Percentiles rank a stretch among this genome's conserved stretches.
Evolutionary conservation across 1,140 invertebrate species (phyloP).

Genomic region (Drepana arcuata): DNA sequence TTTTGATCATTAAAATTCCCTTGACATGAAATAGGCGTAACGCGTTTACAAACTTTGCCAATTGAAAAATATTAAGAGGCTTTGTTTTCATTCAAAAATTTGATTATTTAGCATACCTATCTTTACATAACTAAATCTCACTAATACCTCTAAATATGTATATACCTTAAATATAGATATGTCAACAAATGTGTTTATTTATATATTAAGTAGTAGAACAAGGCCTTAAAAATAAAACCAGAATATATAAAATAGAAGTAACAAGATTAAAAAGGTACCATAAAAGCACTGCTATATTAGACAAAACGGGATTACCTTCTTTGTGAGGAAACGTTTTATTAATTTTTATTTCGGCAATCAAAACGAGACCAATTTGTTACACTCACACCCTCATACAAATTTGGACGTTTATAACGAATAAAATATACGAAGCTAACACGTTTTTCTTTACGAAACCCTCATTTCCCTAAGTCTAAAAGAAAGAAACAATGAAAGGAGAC

Average conservation of each 20-base stretch:
- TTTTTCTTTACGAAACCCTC: slow-evolving; percentile 37
- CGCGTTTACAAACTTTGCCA: slow-evolving; percentile 44
- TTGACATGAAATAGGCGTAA: slow-evolving; percentile 52
- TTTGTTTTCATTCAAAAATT: slow-evolving; percentile 64
- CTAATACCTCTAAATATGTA: too few relatives aligned
- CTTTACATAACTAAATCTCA: too few relatives aligned
- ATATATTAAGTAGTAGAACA: too few relatives aligned
- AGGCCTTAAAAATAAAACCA: too few relatives aligned
- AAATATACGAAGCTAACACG: slow-evolving; percentile 44
- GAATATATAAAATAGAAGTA: too few relatives aligned
- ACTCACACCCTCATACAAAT: slow-evolving; percentile 24
- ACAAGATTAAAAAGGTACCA: too few relatives aligned
- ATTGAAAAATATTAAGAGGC: slow-evolving; percentile 64
- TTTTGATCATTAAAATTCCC: slow-evolving; percentile 37
- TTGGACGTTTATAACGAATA: slow-evolving; percentile 44
- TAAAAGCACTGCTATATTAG: too few relatives aligned
- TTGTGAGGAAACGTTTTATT: slow-evolving; percentile 36
- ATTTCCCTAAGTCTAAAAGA: slow-evolving; percentile 40
- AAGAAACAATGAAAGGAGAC: slow-evolving; percentile 57
- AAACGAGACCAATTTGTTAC: slow-evolving; percentile 42
- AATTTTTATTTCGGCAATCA: slow-evolving; percentile 37
- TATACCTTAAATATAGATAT: too few relatives aligned
- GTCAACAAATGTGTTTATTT: too few relatives aligned
- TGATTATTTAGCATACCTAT: too few relatives aligned
- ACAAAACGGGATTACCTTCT: too few relatives aligned